phyloP scores from a whole-genome alignment of 2,888 invertebrate genomes.

The Pseudococcus jackbeardsleyi region DNA sequence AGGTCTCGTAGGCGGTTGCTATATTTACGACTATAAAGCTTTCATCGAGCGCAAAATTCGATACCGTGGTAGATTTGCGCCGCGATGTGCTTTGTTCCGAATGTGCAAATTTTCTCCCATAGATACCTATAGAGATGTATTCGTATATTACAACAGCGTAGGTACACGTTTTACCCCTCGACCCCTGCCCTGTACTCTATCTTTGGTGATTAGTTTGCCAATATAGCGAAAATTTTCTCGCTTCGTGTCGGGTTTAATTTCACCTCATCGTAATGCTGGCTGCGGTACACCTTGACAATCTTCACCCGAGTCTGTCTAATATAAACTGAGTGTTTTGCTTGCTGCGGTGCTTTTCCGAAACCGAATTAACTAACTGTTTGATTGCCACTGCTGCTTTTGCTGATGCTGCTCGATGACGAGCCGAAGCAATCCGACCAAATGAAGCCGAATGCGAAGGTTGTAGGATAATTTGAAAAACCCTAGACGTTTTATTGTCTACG shows the following conservation, averaged over 20 bases:
- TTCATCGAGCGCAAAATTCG: conserved; percentile 35
- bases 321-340: background rate
- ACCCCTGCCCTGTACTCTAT: background rate
- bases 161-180: background rate
- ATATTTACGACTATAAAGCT: conserved; percentile 33
- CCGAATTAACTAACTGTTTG: conserved; percentile 10
- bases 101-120: conserved; percentile 10
- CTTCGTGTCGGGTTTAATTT: background rate
- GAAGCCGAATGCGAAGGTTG: background rate
- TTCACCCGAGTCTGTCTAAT: background rate
- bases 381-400: background rate
- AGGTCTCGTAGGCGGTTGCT: conserved; percentile 25
- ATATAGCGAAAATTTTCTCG: background rate
- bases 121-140: background rate
- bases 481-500: background rate
- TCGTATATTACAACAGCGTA: background rate
- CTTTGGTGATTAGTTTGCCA: background rate
- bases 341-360: background rate
- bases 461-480: background rate
- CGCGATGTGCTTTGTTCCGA: background rate
- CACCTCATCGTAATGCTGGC: background rate
- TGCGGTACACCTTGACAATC: conserved; percentile 3
- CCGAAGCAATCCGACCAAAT: background rate
- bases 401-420: background rate
- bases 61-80: conserved; percentile 17